Percentiles rank a stretch among this genome's conserved stretches.
These are phyloP conservation scores for Electrophaes corylata DNA, from an alignment of 2,888 invertebrate genomes.

Conservation along the genomic window DNA sequence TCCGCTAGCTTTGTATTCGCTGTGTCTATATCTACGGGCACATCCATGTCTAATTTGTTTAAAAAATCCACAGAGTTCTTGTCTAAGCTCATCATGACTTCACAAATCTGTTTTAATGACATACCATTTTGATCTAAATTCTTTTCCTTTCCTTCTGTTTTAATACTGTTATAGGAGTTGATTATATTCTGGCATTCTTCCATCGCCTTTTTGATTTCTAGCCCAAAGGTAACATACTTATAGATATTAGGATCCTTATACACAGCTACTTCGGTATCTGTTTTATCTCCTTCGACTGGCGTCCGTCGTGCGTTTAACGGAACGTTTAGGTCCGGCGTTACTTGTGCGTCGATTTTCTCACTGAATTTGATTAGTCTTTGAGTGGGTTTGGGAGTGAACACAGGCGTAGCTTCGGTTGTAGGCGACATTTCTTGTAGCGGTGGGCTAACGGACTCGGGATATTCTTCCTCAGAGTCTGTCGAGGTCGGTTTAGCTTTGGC, in stretches of 20 bases:
- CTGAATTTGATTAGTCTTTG: constrained; percentile 63
- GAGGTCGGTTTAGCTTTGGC: constrained; percentile 1
- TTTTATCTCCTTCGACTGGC: constrained; percentile 50
- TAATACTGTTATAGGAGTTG: constrained; percentile 68
- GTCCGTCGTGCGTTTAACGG: constrained; percentile 61
- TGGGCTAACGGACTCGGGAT: constrained; percentile 73
- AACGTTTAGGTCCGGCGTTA: constrained; percentile 55
- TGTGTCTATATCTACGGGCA: constrained; percentile 54
- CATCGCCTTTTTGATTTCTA: constrained; percentile 78
- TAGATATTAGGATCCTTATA: constrained; percentile 65
- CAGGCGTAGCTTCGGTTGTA: constrained; percentile 63
- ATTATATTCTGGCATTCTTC: constrained; percentile 79
- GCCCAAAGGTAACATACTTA: constrained; percentile 71
- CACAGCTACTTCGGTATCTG: constrained; percentile 32
- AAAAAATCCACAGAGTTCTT: constrained; percentile 70
- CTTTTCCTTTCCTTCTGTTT: constrained; percentile 49
- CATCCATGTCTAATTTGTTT: constrained; percentile 64
- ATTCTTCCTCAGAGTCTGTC: constrained; percentile 42
- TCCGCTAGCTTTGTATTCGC: constrained; percentile 68
- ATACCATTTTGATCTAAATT: constrained; percentile 51
- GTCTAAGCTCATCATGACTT: constrained; percentile 74
- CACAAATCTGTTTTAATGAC: constrained; percentile 72
- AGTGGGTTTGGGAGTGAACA: constrained; percentile 63
- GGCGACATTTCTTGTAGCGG: constrained; percentile 78
- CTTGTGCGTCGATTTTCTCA: constrained; percentile 53